phyloP scores from a whole-genome alignment of 2,888 invertebrate species.

The Diadegma fenestrale region DNA sequence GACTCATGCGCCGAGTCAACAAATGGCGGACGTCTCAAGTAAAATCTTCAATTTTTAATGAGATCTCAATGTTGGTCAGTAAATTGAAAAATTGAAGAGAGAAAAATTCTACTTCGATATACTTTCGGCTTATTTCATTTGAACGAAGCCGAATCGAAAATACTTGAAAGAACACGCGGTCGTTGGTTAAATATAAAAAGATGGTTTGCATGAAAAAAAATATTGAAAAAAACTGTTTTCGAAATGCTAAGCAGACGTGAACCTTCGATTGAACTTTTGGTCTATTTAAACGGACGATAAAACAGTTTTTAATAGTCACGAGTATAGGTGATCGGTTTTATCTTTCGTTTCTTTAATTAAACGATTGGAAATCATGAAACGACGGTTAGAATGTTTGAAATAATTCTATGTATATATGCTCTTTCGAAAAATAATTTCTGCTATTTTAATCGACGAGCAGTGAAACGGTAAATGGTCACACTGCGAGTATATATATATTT shows the following conservation, averaged over 20 bases:
- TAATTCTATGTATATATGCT: slow-evolving; percentile 5
- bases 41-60: no score
- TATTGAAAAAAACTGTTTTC: background rate
- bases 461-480: background rate
- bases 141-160: no score
- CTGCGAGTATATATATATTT: slow-evolving; percentile 12
- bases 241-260: background rate
- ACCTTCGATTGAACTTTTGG: background rate
- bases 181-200: no score
- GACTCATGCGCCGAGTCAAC: no score
- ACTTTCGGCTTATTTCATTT: no score
- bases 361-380: slow-evolving; percentile 29
- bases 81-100: no score
- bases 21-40: no score
- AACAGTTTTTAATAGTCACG: slow-evolving; percentile 6
- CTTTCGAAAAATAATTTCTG: slow-evolving; percentile 16
- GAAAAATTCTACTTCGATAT: no score
- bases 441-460: slow-evolving; percentile 36
- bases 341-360: background rate
- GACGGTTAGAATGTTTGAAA: background rate
- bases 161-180: no score
- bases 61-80: no score
- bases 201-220: no score
- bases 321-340: slow-evolving; percentile 6
- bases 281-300: background rate